These are phyloP conservation scores for Hipposideros armiger DNA, from an alignment of 2,113 vertebrate genomes.

Conservation along the genomic window DNA sequence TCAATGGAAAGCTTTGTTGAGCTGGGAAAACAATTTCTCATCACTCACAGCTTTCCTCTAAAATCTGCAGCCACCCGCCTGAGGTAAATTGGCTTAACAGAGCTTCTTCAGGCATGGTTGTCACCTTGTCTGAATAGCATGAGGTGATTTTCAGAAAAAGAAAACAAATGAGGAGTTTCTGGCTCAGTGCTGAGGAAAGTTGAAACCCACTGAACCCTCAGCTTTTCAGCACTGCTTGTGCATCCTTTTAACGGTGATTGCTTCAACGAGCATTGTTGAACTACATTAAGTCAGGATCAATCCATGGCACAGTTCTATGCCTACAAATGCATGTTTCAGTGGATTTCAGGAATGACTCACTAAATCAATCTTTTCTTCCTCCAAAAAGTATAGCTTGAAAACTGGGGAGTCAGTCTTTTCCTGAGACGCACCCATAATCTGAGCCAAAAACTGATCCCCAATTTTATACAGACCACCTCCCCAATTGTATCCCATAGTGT, in stretches of 20 bases:
- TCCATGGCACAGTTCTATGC: background rate
- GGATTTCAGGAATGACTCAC: slow-evolving; percentile 67
- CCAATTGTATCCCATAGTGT: background rate
- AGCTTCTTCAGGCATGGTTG: slow-evolving; percentile 53
- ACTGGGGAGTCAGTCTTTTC: background rate
- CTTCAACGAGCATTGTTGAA: slow-evolving; percentile 69
- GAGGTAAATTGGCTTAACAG: slow-evolving; percentile 51
- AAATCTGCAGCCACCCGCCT: background rate
- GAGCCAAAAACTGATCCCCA: background rate
- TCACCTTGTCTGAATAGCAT: slow-evolving; percentile 63
- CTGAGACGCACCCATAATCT: background rate
- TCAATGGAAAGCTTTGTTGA: background rate
- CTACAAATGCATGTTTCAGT: slow-evolving; percentile 44
- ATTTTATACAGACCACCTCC: background rate
- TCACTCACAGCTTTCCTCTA: background rate
- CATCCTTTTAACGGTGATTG: slow-evolving; percentile 57
- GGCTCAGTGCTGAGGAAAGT: slow-evolving; percentile 62
- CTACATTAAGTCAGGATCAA: slow-evolving; percentile 57
- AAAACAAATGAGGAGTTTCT: slow-evolving; percentile 78
- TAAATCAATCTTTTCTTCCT: slow-evolving; percentile 51
- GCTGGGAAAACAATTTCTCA: background rate
- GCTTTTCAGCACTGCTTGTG: background rate
- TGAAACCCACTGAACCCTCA: slow-evolving; percentile 35
- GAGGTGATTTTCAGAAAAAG: slow-evolving; percentile 57
- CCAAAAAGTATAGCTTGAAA: slow-evolving; percentile 34